A percentile compares a stretch with the other conserved stretches of the same genome.
phyloP scores from a whole-genome alignment of 1,140 invertebrate species.

The Popillia japonica region DNA sequence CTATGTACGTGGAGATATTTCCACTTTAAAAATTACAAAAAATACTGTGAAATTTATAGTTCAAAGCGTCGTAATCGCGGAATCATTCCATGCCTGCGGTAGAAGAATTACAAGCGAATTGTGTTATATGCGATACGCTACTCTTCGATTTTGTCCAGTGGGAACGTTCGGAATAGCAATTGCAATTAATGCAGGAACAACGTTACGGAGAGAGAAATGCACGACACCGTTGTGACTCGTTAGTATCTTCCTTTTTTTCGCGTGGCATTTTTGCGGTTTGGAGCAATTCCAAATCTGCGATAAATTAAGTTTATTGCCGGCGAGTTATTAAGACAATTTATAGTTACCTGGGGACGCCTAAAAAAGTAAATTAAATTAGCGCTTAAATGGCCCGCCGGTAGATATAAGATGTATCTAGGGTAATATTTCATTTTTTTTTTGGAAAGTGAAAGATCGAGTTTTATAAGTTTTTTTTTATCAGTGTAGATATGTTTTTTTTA shows the following conservation, averaged over 20 bases:
- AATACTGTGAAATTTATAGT: too few relatives aligned
- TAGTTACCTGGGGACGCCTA: neutral
- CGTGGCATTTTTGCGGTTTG: neutral
- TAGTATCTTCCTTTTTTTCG: neutral
- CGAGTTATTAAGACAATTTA: constrained; percentile 7
- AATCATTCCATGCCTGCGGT: too few relatives aligned
- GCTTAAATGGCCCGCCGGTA: neutral
- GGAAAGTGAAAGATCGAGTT: neutral
- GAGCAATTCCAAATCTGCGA: neutral
- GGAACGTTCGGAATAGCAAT: neutral
- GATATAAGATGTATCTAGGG: neutral
- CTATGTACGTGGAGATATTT: too few relatives aligned
- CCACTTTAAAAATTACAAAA: too few relatives aligned
- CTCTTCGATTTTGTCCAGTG: neutral
- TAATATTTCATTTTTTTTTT: neutral
- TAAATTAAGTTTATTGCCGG: constrained; percentile 14
- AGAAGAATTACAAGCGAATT: too few relatives aligned
- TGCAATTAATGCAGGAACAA: neutral
- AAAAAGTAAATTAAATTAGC: constrained; percentile 10
- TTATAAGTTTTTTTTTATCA: too few relatives aligned
- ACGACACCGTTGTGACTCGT: neutral
- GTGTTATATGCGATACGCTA: neutral
- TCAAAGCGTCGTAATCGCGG: too few relatives aligned
- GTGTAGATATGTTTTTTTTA: too few relatives aligned
- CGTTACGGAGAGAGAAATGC: neutral